Base-by-base conservation (phyloP, 2,888 invertebrate species). In the Orthosia gracilis region DNA sequence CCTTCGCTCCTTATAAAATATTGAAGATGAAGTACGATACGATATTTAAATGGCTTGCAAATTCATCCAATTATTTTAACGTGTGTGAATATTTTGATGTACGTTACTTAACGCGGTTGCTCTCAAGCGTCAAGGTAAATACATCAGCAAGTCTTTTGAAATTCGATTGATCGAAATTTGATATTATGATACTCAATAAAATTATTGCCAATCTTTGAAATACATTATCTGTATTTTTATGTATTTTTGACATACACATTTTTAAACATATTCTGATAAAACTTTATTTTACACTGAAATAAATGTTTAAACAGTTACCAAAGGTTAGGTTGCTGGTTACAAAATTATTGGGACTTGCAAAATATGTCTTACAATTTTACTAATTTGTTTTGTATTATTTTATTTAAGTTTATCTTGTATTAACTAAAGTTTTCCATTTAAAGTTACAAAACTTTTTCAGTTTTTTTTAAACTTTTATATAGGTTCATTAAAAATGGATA, bases 31-130 rank as follows among this genome's bases (percentile, higher is more conserved):
- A 62, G 23, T 1, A 26, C 13, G 11, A 15, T 17, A 49, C 23
- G 23, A 18, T 45, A 17, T 45, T 62, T 52, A 50, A 62, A 49
- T 62, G 18, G 21, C 31, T 68, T 64, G 21, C 18, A n/a, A 82
- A 58, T 66, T 82, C 49, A 50, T 54, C 18, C n/a, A 49, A 78
- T 63, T 57, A 67, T 57, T 54, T 61, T 21, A 47, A 52, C 3
- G 17, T 58, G 11, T 68, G 12, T 54, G 40, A 57, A 40, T 26
- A 21, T 50, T 65, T 67, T 78, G 18, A 31, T 47, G 21, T 64
- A 2, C 3, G 23, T 50, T 69, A 52, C 40, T 50, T 67, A 47
- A n/a, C 18, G 62, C 17, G 17, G 55, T 65, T 47, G 11, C 26
- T 57, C 13, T 21, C 17, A 54, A n/a, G 55, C 3, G 40, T 50